Base-by-base conservation (phyloP, 2,113 vertebrate genomes). In the Hippocampus mohnikei region DNA sequence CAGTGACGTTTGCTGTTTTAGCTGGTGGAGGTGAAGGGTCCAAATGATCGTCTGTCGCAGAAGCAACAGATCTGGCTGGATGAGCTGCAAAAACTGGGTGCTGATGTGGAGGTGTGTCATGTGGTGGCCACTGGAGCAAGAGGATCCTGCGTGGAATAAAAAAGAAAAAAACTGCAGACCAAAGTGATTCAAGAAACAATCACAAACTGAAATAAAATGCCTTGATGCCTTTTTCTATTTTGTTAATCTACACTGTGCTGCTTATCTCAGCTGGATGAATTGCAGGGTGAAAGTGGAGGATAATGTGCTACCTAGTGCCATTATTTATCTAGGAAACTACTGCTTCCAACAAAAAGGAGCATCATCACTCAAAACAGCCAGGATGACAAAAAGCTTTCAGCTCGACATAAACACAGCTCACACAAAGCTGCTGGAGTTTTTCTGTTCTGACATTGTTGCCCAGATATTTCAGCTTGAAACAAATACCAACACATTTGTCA, bases 21-120 rank as follows among this genome's bases (percentile, higher is more conserved):
- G 97, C 81, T 99, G 85, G 95, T 96, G 81, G 97, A 99, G 75
- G 97, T 99, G 73, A 99, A 99, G 77, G 97, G 97, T 5, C 97
- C 97, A 55, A 95, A 69, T 0, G 97, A 99, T 53, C 92, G 95
- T 1, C 92, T 99, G 65, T 99, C 97, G 0, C 93, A 89, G 71
- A 99, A 99, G 86, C 97, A 99, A 78, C 94, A 93, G 72, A 81
- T 99, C 77, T 99, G 97, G 97, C 77, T 99, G 91, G 94, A 94
- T 0, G 94, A 96, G 62, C 93, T 99, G 74, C 91, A 90, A 78
- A 75, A 88, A 78, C 80, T 98, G 73, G 97, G 96, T 0, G 97
- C 96, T 0, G 74, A 91, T 0, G 96, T 97, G 0, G 97, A 98
- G 75, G 96, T 99, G 44, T 99, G 97, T 72, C 96, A 99, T 0